These are phyloP conservation scores for Archilochus colubris DNA, from an alignment of 2,113 vertebrate species.

Conservation along the genomic window DNA sequence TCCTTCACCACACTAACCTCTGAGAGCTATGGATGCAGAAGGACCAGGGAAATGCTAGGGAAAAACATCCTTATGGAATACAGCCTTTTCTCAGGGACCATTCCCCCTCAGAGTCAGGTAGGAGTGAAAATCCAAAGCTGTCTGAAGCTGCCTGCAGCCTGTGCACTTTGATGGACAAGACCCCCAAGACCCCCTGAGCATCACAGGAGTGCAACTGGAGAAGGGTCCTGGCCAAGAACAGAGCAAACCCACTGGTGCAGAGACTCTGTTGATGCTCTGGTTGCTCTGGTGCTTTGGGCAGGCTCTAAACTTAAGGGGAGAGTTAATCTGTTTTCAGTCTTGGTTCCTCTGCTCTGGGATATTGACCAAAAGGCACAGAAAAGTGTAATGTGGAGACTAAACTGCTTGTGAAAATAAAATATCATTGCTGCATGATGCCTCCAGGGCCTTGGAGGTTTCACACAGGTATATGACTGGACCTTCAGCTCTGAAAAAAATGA, in stretches of 20 bases:
- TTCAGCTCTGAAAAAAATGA: slow-evolving; percentile 15
- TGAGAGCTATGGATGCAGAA: background rate
- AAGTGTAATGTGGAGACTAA: background rate
- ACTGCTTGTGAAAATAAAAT: background rate
- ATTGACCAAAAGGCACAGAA: background rate
- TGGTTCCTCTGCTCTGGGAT: background rate
- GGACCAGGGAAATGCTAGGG: background rate
- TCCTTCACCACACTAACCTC: background rate
- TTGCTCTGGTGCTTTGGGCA: background rate
- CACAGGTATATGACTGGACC: background rate
- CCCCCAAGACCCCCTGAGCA: rapidly evolving
- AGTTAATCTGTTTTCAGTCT: background rate
- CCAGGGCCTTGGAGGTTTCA: background rate
- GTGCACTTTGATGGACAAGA: background rate
- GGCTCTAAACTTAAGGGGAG: background rate
- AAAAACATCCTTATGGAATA: background rate
- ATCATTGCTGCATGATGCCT: background rate
- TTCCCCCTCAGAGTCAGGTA: background rate
- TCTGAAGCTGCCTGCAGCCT: background rate
- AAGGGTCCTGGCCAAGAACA: rapidly evolving
- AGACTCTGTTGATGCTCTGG: background rate
- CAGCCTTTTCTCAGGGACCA: background rate
- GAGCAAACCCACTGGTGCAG: background rate
- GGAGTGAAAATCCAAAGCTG: background rate
- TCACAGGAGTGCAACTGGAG: rapidly evolving